These are phyloP conservation scores for Muricea muricata DNA, from an alignment of 92 coral and sea anemone genomes.

Conservation along the genomic window DNA sequence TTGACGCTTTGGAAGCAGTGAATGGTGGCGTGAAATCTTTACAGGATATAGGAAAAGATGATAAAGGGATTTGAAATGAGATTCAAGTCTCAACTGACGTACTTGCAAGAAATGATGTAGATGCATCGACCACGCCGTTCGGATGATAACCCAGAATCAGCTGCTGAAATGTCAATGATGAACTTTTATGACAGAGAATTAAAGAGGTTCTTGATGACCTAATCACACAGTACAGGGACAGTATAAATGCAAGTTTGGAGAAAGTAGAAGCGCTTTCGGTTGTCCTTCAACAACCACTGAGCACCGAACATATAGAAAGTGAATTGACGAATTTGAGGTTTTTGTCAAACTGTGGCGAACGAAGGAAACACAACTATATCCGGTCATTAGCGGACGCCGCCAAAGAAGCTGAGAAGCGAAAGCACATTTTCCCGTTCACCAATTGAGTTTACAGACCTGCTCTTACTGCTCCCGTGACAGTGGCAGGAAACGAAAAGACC, in stretches of 20 bases:
- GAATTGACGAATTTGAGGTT: neutral
- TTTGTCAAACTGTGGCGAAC: slow-evolving; percentile 15
- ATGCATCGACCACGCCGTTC: neutral
- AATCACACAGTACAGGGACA: slow-evolving; percentile 1
- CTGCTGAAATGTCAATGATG: neutral
- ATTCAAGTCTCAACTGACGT: neutral
- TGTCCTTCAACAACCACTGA: too few relatives aligned
- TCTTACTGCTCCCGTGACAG: neutral
- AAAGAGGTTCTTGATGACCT: neutral
- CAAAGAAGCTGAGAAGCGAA: neutral
- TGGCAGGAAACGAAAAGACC: neutral
- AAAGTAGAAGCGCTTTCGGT: too few relatives aligned
- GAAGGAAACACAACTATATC: slow-evolving; percentile 8
- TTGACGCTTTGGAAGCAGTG: neutral
- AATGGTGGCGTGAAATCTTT: too few relatives aligned
- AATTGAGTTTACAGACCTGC: slow-evolving; percentile 7
- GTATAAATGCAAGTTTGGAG: neutral
- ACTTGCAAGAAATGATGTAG: neutral
- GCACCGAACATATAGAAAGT: too few relatives aligned
- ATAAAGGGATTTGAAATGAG: neutral
- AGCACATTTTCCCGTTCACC: slow-evolving; percentile 17
- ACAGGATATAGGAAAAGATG: neutral
- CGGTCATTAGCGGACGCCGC: too few relatives aligned
- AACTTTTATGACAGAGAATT: neutral
- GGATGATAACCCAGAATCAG: too few relatives aligned